Percentiles rank a stretch among this genome's conserved stretches.
phyloP scores from a whole-genome alignment of 2,797 vertebrate genomes.

The Myotis myotis region DNA sequence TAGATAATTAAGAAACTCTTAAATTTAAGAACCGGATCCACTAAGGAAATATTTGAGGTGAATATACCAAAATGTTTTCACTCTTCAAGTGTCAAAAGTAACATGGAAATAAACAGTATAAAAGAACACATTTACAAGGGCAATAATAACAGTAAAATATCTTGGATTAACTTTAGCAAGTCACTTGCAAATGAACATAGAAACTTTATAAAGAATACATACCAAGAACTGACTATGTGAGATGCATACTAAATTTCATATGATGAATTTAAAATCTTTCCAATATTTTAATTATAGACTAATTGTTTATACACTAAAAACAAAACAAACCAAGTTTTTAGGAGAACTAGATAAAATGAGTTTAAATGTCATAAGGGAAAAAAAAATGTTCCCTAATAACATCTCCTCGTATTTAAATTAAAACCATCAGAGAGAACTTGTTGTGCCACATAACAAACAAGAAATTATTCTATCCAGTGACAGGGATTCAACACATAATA shows the following conservation, averaged over 20 bases:
- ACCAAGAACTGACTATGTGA: not conserved
- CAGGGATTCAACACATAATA: not conserved
- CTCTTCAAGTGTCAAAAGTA: not conserved
- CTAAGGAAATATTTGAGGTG: not conserved
- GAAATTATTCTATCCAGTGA: not conserved
- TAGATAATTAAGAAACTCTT: not conserved
- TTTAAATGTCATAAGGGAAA: not conserved
- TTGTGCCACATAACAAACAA: not conserved
- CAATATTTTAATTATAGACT: not conserved
- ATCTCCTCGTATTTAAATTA: not conserved
- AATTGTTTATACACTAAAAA: not conserved
- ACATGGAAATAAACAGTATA: not conserved
- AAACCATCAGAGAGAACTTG: not conserved
- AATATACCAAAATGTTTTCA: not conserved
- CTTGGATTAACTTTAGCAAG: not conserved
- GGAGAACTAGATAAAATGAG: not conserved
- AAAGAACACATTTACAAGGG: not conserved
- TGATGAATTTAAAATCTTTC: not conserved
- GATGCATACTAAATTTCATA: not conserved
- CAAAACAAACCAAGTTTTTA: not conserved
- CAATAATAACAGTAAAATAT: not conserved
- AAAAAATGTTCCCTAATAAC: not conserved
- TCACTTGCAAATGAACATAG: not conserved
- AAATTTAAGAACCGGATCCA: not conserved
- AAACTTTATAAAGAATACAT: not conserved